Evolutionary conservation across 2,888 invertebrate species (phyloP), one percentile per base, ranked within the genome.

Genomic region (Coelogynopora nodosa): DNA sequence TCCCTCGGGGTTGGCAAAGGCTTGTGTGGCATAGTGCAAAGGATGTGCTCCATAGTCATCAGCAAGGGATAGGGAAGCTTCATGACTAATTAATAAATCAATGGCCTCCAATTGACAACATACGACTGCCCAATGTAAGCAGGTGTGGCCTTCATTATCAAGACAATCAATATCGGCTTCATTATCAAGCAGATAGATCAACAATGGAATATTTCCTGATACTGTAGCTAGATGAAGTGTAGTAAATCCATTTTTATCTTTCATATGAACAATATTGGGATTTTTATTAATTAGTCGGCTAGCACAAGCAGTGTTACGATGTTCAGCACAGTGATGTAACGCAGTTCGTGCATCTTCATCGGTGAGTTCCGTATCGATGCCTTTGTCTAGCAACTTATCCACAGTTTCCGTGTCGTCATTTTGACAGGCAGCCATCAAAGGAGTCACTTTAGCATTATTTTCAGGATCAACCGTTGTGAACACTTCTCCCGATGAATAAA

Each of bases 121-220:
- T 13, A 98, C 97, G 90, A 90, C 97, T 26, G 98, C 97, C 98
- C 98, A 99, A 92, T 99, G 98, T 10, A 98, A 95, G 82, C 96
- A 95, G 0, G 97, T 96, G 92, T 98, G 98, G 88, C 95, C 95
- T 91, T 98, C 98, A 90, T 95, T 94, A 92, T 99, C 98, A 89
- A 95, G 94, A 82, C 96, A 95, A 92, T 95, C 95, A 88, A 97
- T 94, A 90, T 97, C 95, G 5, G 97, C 97, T 67, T 96, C 95
- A 89, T 95, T 95, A 74, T 96, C 95, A 85, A 97, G 93, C 87
- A 98, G 93, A 88, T 96, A 95, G 89, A 95, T 95, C 88, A 97
- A 89, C 83, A 92, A 85, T 2, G 89, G 89, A 1, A 88, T 88
- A 88, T 91, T 92, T 18, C 90, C 91, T 0, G 90, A 90, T 5